phyloP scores from a whole-genome alignment of 1,140 invertebrate genomes.

The Eriocheir sinensis region DNA sequence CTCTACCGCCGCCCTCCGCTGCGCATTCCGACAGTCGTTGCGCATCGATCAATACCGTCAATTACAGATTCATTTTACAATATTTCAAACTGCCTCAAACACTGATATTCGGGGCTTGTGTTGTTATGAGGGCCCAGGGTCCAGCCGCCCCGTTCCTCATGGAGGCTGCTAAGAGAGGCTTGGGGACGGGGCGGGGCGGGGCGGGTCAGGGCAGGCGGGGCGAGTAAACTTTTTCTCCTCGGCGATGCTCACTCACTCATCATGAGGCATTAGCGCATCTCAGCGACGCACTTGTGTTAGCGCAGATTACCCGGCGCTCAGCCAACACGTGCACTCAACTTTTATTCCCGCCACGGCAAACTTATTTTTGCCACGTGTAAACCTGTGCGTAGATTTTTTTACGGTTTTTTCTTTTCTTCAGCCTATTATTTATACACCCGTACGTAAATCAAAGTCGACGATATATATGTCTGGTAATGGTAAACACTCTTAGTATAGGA shows the following conservation, averaged over 20 bases:
- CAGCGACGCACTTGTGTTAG: background rate
- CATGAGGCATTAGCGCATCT: background rate
- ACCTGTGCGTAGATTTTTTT: no score
- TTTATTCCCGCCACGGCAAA: no score
- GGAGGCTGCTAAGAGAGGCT: no score
- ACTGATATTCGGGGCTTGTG: background rate
- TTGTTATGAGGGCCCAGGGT: background rate
- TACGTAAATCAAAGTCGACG: no score
- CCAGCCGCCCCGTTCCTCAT: no score
- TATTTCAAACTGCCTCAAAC: constrained; percentile 7
- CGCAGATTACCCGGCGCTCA: background rate
- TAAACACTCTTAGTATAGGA: no score
- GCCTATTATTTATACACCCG: no score
- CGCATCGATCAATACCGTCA: constrained; percentile 22
- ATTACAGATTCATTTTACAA: constrained; percentile 26
- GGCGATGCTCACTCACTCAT: no score
- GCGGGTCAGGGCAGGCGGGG: background rate
- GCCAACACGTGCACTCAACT: background rate
- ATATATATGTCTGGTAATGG: no score
- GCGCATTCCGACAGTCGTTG: background rate
- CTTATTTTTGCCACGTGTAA: no score
- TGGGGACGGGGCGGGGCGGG: no score
- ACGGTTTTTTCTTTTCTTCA: no score
- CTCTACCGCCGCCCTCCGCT: background rate
- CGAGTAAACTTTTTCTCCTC: background rate